Conservation (phyloP, 2,797 vertebrate genomes). For the Pagetopsis macropterus region DNA sequence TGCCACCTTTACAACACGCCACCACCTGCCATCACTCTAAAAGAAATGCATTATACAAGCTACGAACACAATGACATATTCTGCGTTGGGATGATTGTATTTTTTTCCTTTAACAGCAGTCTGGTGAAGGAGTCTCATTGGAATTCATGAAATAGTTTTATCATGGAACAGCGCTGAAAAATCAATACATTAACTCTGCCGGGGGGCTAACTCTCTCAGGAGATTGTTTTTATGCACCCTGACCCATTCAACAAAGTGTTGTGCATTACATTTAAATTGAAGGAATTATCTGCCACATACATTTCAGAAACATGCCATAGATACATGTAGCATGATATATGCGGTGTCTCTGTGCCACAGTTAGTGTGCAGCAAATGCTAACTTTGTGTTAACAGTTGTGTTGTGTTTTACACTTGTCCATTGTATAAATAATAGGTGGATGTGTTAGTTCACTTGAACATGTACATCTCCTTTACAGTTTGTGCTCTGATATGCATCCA, state of each 20-base stretch:
- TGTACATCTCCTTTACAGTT: conserved; percentile 4
- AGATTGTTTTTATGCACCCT: conserved; percentile 78
- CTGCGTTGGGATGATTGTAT: conserved; percentile 68
- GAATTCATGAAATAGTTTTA: conserved; percentile 83
- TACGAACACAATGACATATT: conserved; percentile 69
- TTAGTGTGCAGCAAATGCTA: not conserved
- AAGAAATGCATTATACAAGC: conserved; percentile 69
- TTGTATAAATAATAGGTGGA: conserved; percentile 21
- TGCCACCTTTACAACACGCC: conserved; percentile 16
- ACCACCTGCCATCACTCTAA: conserved; percentile 47
- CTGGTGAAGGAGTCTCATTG: conserved; percentile 75
- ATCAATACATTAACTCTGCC: conserved; percentile 78
- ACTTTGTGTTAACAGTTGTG: not conserved
- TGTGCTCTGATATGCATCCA: conserved; percentile 32
- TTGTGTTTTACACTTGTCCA: not conserved
- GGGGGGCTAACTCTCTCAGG: conserved; percentile 54
- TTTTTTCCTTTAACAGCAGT: conserved; percentile 63
- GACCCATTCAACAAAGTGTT: conserved; percentile 71
- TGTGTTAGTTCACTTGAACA: conserved; percentile 7
- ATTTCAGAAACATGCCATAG: conserved; percentile 56
- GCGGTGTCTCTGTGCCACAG: conserved; percentile 5
- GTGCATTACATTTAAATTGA: conserved; percentile 72
- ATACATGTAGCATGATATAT: conserved; percentile 32
- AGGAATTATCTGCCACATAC: conserved; percentile 65
- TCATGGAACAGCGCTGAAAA: conserved; percentile 67